phyloP scores from a whole-genome alignment of 2,888 invertebrate species.

The Biston stratarius region DNA sequence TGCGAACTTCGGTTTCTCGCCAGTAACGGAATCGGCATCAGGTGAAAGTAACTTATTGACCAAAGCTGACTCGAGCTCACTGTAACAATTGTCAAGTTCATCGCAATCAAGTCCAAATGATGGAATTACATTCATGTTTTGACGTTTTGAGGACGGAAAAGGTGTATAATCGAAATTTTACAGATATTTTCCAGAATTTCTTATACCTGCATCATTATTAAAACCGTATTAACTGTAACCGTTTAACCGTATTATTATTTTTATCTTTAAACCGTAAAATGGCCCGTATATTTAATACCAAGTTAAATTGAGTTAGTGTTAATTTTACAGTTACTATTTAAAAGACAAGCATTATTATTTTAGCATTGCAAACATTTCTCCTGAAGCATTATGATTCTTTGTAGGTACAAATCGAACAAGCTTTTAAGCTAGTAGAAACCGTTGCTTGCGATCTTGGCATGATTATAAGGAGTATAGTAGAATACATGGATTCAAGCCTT shows the following conservation, averaged over 20 bases:
- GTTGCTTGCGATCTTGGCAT: slow-evolving; percentile 37
- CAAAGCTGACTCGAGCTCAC: slow-evolving; percentile 13
- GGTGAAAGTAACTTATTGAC: slow-evolving; percentile 44
- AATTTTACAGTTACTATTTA: slow-evolving; percentile 13
- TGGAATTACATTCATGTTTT: slow-evolving; percentile 20
- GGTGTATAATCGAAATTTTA: no score
- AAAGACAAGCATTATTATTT: not conserved
- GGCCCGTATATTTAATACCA: slow-evolving; percentile 45
- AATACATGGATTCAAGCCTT: slow-evolving; percentile 47
- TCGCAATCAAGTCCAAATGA: slow-evolving; percentile 22
- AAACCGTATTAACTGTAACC: slow-evolving; percentile 12
- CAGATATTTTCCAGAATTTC: no score
- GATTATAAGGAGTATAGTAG: slow-evolving; percentile 32
- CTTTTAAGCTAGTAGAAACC: slow-evolving; percentile 13
- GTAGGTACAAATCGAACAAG: slow-evolving; percentile 37
- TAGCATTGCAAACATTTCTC: slow-evolving; percentile 20
- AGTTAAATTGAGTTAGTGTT: slow-evolving; percentile 28
- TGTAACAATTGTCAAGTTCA: slow-evolving; percentile 27
- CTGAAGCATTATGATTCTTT: slow-evolving; percentile 42
- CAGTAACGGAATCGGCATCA: slow-evolving; percentile 54
- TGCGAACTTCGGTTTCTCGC: slow-evolving; percentile 59
- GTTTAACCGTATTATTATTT: no score
- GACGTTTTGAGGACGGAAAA: not conserved
- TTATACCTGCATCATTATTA: not conserved
- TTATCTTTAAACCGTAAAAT: slow-evolving; percentile 25